These are phyloP conservation scores for Hemibagrus guttatus DNA, from an alignment of 2,797 vertebrate genomes.

Conservation along the genomic window DNA sequence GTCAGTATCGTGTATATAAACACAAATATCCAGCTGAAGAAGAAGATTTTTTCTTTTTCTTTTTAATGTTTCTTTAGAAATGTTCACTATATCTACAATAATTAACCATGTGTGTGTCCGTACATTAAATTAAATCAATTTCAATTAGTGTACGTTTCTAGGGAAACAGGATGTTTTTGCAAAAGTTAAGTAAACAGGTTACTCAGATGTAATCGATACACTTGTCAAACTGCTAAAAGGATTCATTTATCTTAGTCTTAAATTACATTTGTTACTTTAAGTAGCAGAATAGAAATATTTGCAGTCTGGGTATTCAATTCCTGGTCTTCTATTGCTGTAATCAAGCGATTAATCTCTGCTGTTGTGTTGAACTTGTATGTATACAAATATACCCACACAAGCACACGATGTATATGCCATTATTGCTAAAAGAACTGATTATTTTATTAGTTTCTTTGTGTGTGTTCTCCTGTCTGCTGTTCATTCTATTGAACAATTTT, in stretches of 20 bases:
- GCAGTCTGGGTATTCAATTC: neutral
- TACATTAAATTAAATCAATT: too few relatives aligned
- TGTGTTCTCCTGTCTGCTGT: slow-evolving; percentile 46
- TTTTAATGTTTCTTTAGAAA: neutral
- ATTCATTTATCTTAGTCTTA: neutral
- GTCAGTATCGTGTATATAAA: neutral
- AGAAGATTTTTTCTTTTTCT: too few relatives aligned
- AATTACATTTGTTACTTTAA: neutral
- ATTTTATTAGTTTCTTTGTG: slow-evolving; percentile 41
- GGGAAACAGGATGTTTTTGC: too few relatives aligned
- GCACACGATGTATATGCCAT: neutral
- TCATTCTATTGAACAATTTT: slow-evolving; percentile 9
- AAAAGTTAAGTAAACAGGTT: too few relatives aligned
- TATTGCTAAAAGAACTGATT: slow-evolving; percentile 5
- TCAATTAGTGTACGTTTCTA: neutral
- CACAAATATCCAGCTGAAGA: neutral
- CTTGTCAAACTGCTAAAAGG: neutral
- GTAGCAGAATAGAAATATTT: neutral
- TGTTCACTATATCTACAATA: neutral
- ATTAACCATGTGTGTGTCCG: too few relatives aligned
- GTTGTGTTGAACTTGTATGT: neutral
- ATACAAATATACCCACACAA: neutral
- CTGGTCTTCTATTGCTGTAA: neutral
- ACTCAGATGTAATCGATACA: neutral
- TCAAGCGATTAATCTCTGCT: neutral